Evolutionary conservation across 2,797 vertebrate species (phyloP), one percentile per base, ranked within the genome.

Genomic region (Typhlichthys eigenmanni): DNA sequence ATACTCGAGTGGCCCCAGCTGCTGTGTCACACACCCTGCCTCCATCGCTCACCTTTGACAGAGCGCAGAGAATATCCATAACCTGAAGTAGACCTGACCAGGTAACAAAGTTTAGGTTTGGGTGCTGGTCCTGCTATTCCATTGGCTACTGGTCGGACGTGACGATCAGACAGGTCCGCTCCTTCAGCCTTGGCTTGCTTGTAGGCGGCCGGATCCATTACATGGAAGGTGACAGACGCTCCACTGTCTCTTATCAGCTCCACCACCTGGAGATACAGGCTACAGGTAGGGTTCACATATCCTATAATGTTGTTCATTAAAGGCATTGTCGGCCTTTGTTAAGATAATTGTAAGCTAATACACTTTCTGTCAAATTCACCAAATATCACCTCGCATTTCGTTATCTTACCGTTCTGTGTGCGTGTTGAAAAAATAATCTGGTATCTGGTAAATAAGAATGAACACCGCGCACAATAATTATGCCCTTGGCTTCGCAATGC

Each of bases 11-110:
- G 24, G 24, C 24, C 24, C 24, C 24, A 29, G 4, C 24, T 29
- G 24, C 24, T 29, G 24, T 29, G 8, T 24, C 12, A 14, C 5
- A 2, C 7, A 43, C 1, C 19, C 48, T 1, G 0, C 2, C 14
- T 29, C 2, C 4, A 56, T 6, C 54, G 54, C 92, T 93, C 67
- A 97, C 98, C 93, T 88, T 79, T 87, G 43, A 76, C 81, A 2
- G 94, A 92, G 83, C 91, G 93, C 55, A 99, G 65, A 19, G 96
- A 97, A 83, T 98, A 99, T 66, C 94, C 96, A 0, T 87, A 98
- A 45, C 88, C 86, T 4, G 75, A 74, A 24, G 78, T 88, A 55
- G 92, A 85, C 79, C 93, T 98, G 24, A 89, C 87, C 64, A 99
- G 58, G 76, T 95, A 96, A 91, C 96, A 98, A 58, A 99, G 91